Conservation (phyloP, 2,113 vertebrate species). For the Cyphomyrus plagiostoma region DNA sequence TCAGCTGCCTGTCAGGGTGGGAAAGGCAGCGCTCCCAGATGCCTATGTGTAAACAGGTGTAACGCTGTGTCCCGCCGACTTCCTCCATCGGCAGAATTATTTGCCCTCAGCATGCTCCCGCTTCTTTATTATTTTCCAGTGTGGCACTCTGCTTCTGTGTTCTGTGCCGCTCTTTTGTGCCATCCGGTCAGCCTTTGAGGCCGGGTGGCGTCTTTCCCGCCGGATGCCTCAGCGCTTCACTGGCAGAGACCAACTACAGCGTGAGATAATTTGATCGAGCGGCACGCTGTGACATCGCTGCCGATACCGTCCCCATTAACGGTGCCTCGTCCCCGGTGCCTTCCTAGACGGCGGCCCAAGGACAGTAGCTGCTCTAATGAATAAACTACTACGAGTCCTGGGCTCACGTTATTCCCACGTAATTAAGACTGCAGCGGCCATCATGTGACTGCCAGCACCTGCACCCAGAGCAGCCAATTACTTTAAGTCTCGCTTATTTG, state of each 20-base stretch:
- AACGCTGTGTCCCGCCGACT: not conserved
- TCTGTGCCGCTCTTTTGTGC: not conserved
- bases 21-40: not conserved
- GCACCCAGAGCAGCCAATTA: constrained; percentile 17
- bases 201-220: not conserved
- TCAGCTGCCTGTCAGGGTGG: not conserved
- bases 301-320: constrained; percentile 25
- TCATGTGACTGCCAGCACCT: constrained; percentile 3
- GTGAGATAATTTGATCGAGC: constrained; percentile 35
- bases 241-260: constrained; percentile 19
- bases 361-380: constrained; percentile 25
- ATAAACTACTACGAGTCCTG: constrained; percentile 21
- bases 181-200: not conserved
- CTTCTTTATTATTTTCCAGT: not conserved
- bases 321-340: constrained; percentile 14
- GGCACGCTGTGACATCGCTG: constrained; percentile 21
- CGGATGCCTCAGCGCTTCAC: not conserved
- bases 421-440: constrained; percentile 28
- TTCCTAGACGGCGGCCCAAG: constrained; percentile 26
- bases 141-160: not conserved
- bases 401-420: constrained; percentile 22
- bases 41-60: not conserved
- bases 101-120: not conserved
- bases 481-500: not conserved
- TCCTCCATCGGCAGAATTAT: not conserved